phyloP scores from a whole-genome alignment of 2,888 invertebrate genomes.

The Auanema freiburgensis region DNA sequence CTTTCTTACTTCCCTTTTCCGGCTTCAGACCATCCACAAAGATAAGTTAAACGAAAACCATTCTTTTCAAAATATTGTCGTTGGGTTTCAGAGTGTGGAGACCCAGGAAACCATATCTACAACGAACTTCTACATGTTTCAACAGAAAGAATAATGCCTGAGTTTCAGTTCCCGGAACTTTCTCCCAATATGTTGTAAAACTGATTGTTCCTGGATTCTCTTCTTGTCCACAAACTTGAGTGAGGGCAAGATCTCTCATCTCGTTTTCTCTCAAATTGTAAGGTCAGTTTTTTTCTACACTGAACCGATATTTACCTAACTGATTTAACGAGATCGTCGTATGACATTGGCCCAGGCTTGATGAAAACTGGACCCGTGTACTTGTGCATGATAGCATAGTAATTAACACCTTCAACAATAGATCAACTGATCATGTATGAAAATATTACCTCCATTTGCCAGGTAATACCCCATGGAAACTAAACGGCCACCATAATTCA shows the following conservation, averaged over 20 bases:
- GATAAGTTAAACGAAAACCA: conserved; percentile 53
- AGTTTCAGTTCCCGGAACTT: conserved; percentile 53
- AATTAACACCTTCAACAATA: conserved; percentile 26
- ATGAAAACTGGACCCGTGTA: conserved; percentile 61
- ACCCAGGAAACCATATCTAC: conserved; percentile 63
- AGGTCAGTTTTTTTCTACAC: neutral
- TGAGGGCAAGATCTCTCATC: conserved; percentile 56
- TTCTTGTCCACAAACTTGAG: conserved; percentile 63
- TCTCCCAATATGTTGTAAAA: conserved; percentile 62
- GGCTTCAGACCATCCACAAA: conserved; percentile 58
- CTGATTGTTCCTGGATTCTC: conserved; percentile 48
- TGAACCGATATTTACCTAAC: conserved; percentile 43
- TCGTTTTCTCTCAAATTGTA: conserved; percentile 56
- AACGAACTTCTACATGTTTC: neutral
- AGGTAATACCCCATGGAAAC: conserved; percentile 59
- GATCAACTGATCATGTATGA: neutral
- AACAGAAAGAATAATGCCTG: conserved; percentile 31
- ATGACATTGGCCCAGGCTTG: conserved; percentile 60
- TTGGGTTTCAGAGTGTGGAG: conserved; percentile 57
- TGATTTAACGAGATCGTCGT: conserved; percentile 54
- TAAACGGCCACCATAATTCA: conserved; percentile 55
- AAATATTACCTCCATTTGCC: conserved; percentile 8
- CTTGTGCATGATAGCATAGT: conserved; percentile 63
- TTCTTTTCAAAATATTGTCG: conserved; percentile 51
- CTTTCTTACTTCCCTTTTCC: conserved; percentile 40